A percentile compares a stretch with the other conserved stretches of the same genome.
These are phyloP conservation scores for Neodiprion virginianus DNA, from an alignment of 1,140 invertebrate species.

Conservation along the genomic window DNA sequence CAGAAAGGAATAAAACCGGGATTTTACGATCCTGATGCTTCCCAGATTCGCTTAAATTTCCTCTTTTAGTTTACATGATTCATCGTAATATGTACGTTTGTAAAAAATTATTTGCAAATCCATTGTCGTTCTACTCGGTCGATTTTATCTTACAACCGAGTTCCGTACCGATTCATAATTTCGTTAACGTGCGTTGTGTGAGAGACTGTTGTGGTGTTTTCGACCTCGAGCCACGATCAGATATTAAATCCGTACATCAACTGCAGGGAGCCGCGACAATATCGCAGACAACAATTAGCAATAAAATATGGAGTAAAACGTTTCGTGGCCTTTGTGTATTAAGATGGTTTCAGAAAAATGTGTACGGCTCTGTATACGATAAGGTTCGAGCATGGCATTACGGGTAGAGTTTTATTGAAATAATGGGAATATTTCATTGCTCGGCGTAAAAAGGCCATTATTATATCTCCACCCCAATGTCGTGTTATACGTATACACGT, in stretches of 20 bases:
- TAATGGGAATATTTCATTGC: constrained; percentile 4
- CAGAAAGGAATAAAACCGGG: background rate
- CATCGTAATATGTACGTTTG: no score
- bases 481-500: background rate
- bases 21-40: background rate
- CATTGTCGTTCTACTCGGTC: no score
- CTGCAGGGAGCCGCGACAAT: background rate
- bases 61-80: no score
- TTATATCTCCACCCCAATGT: background rate
- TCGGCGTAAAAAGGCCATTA: background rate
- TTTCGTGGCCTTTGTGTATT: background rate
- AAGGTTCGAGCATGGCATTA: background rate
- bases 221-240: no score
- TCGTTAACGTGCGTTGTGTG: no score
- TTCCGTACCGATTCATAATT: no score
- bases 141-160: no score
- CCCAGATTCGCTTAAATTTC: no score
- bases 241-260: no score
- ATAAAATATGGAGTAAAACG: background rate
- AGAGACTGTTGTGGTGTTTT: no score
- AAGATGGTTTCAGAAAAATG: background rate
- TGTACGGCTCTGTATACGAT: background rate
- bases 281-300: background rate
- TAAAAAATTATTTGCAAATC: no score
- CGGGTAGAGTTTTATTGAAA: constrained; percentile 1